Conservation (phyloP, 2,113 vertebrate species). For the Trinectes maculatus region DNA sequence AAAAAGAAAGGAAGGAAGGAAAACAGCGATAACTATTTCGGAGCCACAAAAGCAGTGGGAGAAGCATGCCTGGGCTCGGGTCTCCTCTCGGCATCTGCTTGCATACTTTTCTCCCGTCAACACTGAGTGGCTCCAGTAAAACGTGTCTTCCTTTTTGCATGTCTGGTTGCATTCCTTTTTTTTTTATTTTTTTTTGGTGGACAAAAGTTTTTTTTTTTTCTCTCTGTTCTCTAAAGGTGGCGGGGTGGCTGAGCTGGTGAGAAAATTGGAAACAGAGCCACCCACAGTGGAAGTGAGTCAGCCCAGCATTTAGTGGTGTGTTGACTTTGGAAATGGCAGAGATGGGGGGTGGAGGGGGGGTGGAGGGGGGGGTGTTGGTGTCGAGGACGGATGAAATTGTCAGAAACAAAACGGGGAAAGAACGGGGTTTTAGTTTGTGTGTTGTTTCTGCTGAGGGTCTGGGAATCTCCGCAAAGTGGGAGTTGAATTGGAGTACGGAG, state of each 20-base stretch:
- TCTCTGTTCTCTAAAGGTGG: constrained; percentile 63
- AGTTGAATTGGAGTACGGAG: neutral
- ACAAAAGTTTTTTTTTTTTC: constrained; percentile 62
- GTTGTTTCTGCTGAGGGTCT: constrained; percentile 37
- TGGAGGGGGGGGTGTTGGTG: constrained; percentile 3
- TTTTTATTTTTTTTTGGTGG: constrained; percentile 53
- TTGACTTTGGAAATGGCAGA: constrained; percentile 73
- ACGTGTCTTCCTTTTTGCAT: constrained; percentile 27
- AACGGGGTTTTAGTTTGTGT: constrained; percentile 46
- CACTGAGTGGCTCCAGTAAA: constrained; percentile 25
- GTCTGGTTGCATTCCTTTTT: constrained; percentile 41
- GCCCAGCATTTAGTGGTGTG: constrained; percentile 67
- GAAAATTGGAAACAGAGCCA: constrained; percentile 85
- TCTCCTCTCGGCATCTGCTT: constrained; percentile 12
- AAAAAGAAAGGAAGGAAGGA: constrained; percentile 76
- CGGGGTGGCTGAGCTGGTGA: constrained; percentile 74
- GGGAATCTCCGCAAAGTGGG: constrained; percentile 9
- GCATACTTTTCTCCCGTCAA: constrained; percentile 47
- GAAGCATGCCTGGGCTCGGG: constrained; percentile 14
- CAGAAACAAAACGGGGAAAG: constrained; percentile 16
- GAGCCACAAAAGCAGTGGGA: constrained; percentile 54
- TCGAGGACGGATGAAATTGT: constrained; percentile 32
- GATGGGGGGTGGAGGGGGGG: constrained; percentile 32
- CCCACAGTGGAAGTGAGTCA: constrained; percentile 81
- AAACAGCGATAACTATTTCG: constrained; percentile 73